Evolutionary conservation across 2,888 invertebrate species (phyloP).

Genomic region (Hyposoter dolosus): DNA sequence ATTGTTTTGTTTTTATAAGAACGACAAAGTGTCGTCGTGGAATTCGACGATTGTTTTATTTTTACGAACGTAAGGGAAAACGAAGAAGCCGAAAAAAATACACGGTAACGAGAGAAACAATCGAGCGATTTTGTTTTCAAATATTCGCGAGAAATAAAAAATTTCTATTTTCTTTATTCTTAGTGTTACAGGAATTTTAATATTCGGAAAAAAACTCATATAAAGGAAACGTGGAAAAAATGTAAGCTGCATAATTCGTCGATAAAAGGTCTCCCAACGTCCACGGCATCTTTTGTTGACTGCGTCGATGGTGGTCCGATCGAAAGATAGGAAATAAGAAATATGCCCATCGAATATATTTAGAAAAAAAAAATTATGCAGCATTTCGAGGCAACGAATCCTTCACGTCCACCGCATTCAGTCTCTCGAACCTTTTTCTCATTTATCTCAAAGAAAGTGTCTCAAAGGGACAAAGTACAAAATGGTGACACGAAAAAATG

Average conservation of each 20-base stretch:
- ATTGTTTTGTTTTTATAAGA: slow-evolving; percentile 33
- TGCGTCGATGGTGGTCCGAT: slow-evolving; percentile 64
- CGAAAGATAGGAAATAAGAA: slow-evolving; percentile 41
- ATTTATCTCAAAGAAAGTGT: slow-evolving; percentile 14
- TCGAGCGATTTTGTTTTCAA: neutral
- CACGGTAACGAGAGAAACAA: neutral
- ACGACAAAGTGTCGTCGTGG: slow-evolving; percentile 45
- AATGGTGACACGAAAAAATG: neutral
- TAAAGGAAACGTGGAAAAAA: neutral
- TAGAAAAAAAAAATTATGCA: slow-evolving; percentile 51
- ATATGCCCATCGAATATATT: neutral
- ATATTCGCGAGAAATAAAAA: neutral
- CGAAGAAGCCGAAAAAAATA: neutral
- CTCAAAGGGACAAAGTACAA: slow-evolving; percentile 1
- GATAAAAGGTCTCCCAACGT: slow-evolving; percentile 43
- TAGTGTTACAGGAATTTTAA: neutral
- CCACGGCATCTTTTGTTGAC: slow-evolving; percentile 53
- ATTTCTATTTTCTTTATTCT: neutral
- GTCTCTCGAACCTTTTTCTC: slow-evolving; percentile 20
- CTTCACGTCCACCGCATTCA: slow-evolving; percentile 9
- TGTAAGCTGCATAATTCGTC: slow-evolving; percentile 53
- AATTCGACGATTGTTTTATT: slow-evolving; percentile 55
- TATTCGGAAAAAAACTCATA: slow-evolving; percentile 7
- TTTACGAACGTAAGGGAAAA: slow-evolving; percentile 29
- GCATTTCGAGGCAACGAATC: slow-evolving; percentile 28